These are phyloP conservation scores for Lasioglossum morio DNA, from an alignment of 2,888 invertebrate species.

Conservation along the genomic window DNA sequence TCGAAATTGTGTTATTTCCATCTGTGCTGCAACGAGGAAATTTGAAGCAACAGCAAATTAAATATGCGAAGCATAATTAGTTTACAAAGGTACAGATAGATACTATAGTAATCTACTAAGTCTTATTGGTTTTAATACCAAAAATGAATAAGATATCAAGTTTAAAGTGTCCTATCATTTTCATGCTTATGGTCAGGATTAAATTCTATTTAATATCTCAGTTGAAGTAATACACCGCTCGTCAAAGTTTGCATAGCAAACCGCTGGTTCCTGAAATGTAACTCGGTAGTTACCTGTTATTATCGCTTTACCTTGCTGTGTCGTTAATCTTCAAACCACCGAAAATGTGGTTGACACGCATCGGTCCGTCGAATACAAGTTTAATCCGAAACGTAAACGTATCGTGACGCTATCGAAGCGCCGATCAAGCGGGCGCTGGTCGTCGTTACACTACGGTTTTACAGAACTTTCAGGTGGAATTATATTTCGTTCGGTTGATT, in stretches of 20 bases:
- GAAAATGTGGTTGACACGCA: background rate
- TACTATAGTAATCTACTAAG: background rate
- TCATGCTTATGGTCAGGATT: no score
- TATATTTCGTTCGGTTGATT: constrained; percentile 4
- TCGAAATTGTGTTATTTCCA: background rate
- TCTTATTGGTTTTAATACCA: no score
- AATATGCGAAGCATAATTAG: no score
- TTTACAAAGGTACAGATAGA: no score
- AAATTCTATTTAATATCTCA: background rate
- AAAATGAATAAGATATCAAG: no score
- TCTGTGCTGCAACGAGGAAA: no score
- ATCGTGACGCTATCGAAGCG: background rate
- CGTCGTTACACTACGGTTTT: background rate
- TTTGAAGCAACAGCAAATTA: no score
- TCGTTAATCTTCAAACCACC: background rate
- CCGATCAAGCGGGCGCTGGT: background rate
- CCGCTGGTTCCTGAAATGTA: background rate
- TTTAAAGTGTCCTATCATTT: no score
- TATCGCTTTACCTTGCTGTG: background rate
- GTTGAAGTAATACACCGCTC: no score
- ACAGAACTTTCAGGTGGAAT: constrained; percentile 8
- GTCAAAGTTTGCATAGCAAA: no score
- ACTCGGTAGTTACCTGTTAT: background rate
- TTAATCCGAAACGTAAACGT: constrained; percentile 3
- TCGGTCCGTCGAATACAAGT: background rate